Evolutionary conservation across 2,888 invertebrate species (phyloP).

Genomic region (Habrosyne pyritoides): DNA sequence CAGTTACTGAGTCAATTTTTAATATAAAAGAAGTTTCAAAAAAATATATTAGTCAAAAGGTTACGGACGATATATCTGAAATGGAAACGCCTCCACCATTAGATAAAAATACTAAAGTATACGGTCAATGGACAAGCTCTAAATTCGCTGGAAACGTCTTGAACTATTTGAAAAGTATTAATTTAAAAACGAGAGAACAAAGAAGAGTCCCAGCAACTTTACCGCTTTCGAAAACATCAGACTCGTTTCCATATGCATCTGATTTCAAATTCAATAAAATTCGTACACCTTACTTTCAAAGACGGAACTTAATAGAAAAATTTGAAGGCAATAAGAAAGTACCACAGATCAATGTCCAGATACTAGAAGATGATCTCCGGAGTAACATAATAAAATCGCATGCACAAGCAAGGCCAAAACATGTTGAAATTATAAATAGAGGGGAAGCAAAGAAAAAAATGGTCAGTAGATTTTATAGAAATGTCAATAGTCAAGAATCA

Average conservation of each 20-base stretch:
- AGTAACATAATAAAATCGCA: slow-evolving; percentile 57
- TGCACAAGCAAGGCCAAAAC: slow-evolving; percentile 47
- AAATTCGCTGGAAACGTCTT: slow-evolving; percentile 68
- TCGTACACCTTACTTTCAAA: slow-evolving; percentile 53
- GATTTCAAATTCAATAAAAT: slow-evolving; percentile 57
- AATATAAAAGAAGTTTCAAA: slow-evolving; percentile 29
- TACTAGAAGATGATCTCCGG: slow-evolving; percentile 59
- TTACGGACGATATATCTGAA: slow-evolving; percentile 42
- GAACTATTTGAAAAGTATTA: slow-evolving; percentile 67
- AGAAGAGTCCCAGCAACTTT: slow-evolving; percentile 59
- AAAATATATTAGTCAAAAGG: slow-evolving; percentile 17
- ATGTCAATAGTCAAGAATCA: slow-evolving; percentile 31
- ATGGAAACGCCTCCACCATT: slow-evolving; percentile 59
- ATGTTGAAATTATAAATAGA: slow-evolving; percentile 61
- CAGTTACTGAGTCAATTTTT: neutral
- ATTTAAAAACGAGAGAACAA: slow-evolving; percentile 49
- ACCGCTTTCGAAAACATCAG: slow-evolving; percentile 58
- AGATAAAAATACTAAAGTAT: slow-evolving; percentile 51
- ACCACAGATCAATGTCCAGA: slow-evolving; percentile 66
- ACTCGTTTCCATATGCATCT: slow-evolving; percentile 64
- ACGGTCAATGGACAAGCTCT: slow-evolving; percentile 70
- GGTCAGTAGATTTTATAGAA: slow-evolving; percentile 53
- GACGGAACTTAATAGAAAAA: slow-evolving; percentile 50
- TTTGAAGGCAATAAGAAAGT: slow-evolving; percentile 50
- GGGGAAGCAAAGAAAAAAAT: slow-evolving; percentile 40